Conservation (phyloP, 37 sponge, comb jelly and placozoan species). For the Spongilla lacustris region DNA sequence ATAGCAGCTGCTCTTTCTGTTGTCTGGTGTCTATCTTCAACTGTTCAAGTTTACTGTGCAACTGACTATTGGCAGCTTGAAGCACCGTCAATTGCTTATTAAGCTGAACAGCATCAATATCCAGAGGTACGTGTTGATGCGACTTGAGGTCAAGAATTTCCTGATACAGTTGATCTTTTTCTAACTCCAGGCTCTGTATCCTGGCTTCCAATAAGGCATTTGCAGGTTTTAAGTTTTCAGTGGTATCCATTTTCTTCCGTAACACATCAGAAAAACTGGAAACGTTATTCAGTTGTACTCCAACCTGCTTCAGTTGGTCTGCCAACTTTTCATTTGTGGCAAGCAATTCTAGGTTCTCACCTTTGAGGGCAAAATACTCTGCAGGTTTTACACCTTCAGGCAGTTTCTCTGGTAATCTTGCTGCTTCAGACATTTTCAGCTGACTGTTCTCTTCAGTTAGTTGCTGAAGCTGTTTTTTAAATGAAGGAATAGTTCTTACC, state of each 20-base stretch:
- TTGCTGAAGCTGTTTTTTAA: slow-evolving; percentile 31
- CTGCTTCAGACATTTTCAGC: slow-evolving; percentile 11
- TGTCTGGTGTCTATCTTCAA: slow-evolving; percentile 37
- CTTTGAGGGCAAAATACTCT: slow-evolving; percentile 18
- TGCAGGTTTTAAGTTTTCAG: slow-evolving; percentile 19
- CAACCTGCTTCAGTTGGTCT: slow-evolving; percentile 2
- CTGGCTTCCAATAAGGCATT: slow-evolving; percentile 11
- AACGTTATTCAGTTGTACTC: slow-evolving; percentile 12
- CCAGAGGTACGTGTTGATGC: slow-evolving; percentile 12
- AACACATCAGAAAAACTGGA: slow-evolving; percentile 22
- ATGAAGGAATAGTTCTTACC: slow-evolving; percentile 43
- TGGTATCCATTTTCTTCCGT: slow-evolving; percentile 41
- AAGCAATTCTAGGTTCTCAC: slow-evolving; percentile 37
- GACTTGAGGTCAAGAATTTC: slow-evolving; percentile 51
- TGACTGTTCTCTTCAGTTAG: slow-evolving; percentile 23
- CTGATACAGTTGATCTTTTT: slow-evolving; percentile 58
- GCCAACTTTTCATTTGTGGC: slow-evolving; percentile 9
- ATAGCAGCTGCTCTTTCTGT: slow-evolving; percentile 66
- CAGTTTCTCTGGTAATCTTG: slow-evolving; percentile 11
- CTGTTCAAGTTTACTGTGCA: slow-evolving; percentile 38
- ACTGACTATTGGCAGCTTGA: slow-evolving; percentile 30
- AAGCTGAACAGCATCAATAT: slow-evolving; percentile 54
- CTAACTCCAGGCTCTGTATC: slow-evolving; percentile 53
- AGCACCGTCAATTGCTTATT: slow-evolving; percentile 37
- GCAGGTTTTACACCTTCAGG: slow-evolving; percentile 27